Conservation (phyloP, 2,888 invertebrate species). For the Athetis lepigone region DNA sequence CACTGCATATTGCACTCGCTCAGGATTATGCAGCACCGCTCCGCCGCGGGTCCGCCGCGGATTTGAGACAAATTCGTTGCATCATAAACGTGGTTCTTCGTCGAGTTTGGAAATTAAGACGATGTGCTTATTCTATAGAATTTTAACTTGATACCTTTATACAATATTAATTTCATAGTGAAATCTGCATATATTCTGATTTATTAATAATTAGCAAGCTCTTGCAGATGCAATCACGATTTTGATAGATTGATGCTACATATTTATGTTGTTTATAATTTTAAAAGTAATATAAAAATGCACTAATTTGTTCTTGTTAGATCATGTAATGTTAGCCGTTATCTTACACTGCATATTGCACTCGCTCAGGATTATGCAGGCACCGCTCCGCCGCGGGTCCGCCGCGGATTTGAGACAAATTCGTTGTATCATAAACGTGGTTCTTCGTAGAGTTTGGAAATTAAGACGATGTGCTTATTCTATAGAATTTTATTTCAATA, state of each 20-base stretch:
- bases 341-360: constrained; percentile 61
- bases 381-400: constrained; percentile 28
- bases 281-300: no score
- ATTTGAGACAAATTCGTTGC: constrained; percentile 58
- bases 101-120: constrained; percentile 17
- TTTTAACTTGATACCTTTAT: no score
- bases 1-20: constrained; percentile 58
- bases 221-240: no score
- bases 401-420: constrained; percentile 57
- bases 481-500: no score
- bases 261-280: neutral
- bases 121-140: no score
- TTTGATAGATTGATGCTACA: no score
- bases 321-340: constrained; percentile 51
- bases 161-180: no score
- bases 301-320: no score
- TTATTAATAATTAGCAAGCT: no score
- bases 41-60: constrained; percentile 35
- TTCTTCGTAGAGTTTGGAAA: constrained; percentile 21
- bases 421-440: constrained; percentile 57
- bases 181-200: no score
- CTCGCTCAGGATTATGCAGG: constrained; percentile 39
- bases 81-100: constrained; percentile 51
- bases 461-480: constrained; percentile 21
- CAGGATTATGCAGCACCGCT: constrained; percentile 42